These are phyloP conservation scores for Uropsilus gracilis DNA, from an alignment of 2,113 vertebrate species.

Conservation along the genomic window DNA sequence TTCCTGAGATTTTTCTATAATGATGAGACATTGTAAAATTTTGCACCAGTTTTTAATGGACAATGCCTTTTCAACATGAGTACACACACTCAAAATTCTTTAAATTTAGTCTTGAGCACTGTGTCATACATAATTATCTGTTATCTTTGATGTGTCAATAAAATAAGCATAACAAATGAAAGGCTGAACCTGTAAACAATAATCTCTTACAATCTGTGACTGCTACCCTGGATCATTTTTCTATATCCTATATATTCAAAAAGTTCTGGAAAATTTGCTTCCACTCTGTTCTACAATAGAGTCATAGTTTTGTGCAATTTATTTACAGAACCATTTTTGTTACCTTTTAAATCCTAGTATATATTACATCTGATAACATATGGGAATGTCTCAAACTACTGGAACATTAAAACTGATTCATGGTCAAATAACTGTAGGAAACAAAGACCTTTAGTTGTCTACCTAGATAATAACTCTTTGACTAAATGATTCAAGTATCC, in stretches of 20 bases:
- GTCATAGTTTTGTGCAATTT: neutral
- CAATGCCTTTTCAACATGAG: neutral
- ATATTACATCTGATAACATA: neutral
- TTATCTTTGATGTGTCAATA: neutral
- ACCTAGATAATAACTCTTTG: neutral
- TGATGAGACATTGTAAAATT: neutral
- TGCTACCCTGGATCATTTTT: neutral
- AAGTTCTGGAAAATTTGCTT: neutral
- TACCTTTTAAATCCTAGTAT: neutral
- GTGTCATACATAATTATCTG: neutral
- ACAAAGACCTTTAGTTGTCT: neutral
- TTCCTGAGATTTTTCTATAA: neutral
- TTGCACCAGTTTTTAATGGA: neutral
- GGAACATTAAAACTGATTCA: neutral
- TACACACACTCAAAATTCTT: neutral
- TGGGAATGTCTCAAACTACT: neutral
- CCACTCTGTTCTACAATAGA: neutral
- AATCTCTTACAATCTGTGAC: neutral
- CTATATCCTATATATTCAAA: neutral
- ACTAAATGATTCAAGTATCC: neutral
- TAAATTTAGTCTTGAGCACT: neutral
- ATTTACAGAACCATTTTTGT: neutral
- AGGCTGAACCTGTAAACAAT: neutral
- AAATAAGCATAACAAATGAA: neutral
- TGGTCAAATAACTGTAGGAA: neutral